A percentile compares a stretch with the other conserved stretches of the same genome.
phyloP scores from a whole-genome alignment of 2,888 invertebrate genomes.

The Limnephilus rhombicus region DNA sequence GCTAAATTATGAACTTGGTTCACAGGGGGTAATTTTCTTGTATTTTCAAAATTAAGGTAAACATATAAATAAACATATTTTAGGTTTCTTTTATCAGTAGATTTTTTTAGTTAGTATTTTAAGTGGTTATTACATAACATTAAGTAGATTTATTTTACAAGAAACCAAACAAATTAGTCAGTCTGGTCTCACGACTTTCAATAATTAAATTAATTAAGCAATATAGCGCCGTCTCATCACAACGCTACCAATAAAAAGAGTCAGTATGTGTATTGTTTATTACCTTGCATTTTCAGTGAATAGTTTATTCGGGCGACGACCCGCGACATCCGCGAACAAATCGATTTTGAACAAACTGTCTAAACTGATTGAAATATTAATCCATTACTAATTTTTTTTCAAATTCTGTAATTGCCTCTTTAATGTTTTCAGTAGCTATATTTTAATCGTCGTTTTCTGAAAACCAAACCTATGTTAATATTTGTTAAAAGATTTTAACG shows the following conservation, averaged over 20 bases:
- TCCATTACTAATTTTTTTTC: background rate
- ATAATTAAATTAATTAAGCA: background rate
- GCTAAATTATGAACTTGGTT: background rate
- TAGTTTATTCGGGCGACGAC: background rate
- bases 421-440: constrained; percentile 15
- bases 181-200: background rate
- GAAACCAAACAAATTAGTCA: background rate
- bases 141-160: background rate
- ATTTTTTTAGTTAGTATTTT: constrained; percentile 1
- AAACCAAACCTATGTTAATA: background rate
- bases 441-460: background rate
- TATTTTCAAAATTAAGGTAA: background rate
- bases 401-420: background rate
- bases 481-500: background rate
- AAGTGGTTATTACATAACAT: background rate
- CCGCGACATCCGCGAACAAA: constrained; percentile 13
- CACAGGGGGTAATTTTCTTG: background rate
- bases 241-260: background rate
- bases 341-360: background rate
- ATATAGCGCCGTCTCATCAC: background rate
- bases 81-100: background rate
- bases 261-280: background rate
- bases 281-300: constrained; percentile 17
- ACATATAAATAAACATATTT: background rate
- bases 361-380: background rate